Evolutionary conservation across 2,888 invertebrate species (phyloP).

Genomic region (Clanis bilineata): DNA sequence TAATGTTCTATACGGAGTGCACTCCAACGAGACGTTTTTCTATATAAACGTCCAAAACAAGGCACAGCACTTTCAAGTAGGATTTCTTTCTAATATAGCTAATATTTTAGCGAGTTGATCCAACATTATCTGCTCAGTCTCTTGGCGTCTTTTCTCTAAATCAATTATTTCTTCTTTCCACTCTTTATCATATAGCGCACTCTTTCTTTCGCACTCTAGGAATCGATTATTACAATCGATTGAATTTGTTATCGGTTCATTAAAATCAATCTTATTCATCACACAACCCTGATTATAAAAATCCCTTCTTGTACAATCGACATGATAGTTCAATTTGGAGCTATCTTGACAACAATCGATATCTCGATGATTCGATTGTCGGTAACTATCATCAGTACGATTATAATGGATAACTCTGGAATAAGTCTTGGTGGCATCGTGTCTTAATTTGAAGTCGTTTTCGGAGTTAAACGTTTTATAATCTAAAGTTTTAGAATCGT

Average conservation of each 20-base stretch:
- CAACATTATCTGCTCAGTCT: conserved; percentile 51
- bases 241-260: conserved; percentile 22
- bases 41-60: background rate
- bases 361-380: background rate
- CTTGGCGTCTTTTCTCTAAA: conserved; percentile 36
- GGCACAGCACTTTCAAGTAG: conserved; percentile 40
- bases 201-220: conserved; percentile 33
- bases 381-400: background rate
- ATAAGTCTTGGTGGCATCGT: conserved; percentile 12
- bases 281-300: conserved; percentile 20
- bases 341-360: conserved; percentile 22
- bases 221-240: conserved; percentile 28
- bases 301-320: background rate
- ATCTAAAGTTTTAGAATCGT: conserved; percentile 21
- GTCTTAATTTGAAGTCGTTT: conserved; percentile 20
- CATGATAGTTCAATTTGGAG: conserved; percentile 1
- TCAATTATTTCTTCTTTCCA: conserved; percentile 32
- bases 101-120: conserved; percentile 58
- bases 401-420: conserved; percentile 21
- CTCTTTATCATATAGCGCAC: conserved; percentile 30
- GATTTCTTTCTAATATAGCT: conserved; percentile 55
- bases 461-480: conserved; percentile 11
- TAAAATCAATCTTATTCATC: conserved; percentile 16
- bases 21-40: background rate
- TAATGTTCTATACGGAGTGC: background rate